Percentiles rank a stretch among this genome's conserved stretches.
Evolutionary conservation across 2,797 vertebrate genomes (phyloP).

Genomic region (Ateles fusciceps): DNA sequence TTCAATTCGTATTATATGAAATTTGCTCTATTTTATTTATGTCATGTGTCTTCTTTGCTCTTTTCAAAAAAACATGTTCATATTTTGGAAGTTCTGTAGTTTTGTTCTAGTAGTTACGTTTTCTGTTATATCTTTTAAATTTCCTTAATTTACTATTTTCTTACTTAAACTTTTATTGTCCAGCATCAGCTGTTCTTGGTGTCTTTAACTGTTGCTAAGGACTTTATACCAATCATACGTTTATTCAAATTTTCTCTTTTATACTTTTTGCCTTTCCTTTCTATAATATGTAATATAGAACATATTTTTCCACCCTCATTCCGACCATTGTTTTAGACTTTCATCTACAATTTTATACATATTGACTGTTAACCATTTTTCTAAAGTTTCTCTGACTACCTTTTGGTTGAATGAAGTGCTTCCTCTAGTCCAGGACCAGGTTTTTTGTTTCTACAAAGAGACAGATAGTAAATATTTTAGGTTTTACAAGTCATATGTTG

Average conservation of each 20-base stretch:
- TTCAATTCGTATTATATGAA: not conserved
- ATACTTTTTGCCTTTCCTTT: not conserved
- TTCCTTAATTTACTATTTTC: not conserved
- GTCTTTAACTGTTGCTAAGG: not conserved
- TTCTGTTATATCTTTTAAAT: not conserved
- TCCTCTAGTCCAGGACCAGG: not conserved
- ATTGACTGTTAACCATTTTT: not conserved
- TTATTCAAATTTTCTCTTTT: not conserved
- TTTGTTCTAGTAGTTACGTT: not conserved
- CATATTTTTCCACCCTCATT: not conserved
- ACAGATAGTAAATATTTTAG: not conserved
- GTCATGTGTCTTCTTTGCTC: not conserved
- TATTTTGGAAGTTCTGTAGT: not conserved
- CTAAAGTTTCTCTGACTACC: not conserved
- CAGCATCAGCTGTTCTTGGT: not conserved
- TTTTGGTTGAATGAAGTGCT: not conserved
- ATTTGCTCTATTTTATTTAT: not conserved
- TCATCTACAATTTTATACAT: not conserved
- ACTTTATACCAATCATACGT: not conserved
- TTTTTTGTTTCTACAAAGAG: not conserved
- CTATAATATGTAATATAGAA: not conserved
- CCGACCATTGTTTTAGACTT: not conserved
- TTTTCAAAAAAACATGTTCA: not conserved
- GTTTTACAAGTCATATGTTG: not conserved
- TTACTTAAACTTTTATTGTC: not conserved